A percentile compares a stretch with the other conserved stretches of the same genome.
Conservation (phyloP, 2,888 invertebrate species). For the Drosophila histrio region DNA sequence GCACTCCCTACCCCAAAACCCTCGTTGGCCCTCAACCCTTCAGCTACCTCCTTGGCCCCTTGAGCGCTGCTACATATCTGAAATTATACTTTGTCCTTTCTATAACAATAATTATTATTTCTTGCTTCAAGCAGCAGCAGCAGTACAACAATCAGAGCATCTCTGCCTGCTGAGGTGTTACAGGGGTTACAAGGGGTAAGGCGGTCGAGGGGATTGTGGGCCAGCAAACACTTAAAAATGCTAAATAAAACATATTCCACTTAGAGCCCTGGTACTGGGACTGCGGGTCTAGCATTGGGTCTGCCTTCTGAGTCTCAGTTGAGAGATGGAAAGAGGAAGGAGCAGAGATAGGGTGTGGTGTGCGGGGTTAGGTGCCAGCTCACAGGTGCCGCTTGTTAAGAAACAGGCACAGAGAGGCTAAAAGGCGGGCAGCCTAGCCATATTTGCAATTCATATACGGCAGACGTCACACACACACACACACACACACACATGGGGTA, state of each 20-base stretch:
- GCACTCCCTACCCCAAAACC: not conserved
- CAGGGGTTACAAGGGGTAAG: constrained; percentile 1
- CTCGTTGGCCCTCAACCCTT: not conserved
- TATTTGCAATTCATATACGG: constrained; percentile 79
- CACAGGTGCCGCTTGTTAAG: constrained; percentile 78
- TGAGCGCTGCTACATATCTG: constrained; percentile 68
- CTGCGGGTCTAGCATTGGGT: constrained; percentile 8
- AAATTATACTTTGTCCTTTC: constrained; percentile 79
- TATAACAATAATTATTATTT: constrained; percentile 79
- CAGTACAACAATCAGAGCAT: constrained; percentile 53
- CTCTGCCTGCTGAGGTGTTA: constrained; percentile 21
- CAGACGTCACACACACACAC: constrained; percentile 52
- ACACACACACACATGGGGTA: constrained; percentile 15
- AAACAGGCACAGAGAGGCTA: constrained; percentile 50
- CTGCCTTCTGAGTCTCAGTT: constrained; percentile 5
- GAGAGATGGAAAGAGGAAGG: not conserved
- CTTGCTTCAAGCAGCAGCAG: constrained; percentile 70
- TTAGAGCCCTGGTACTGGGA: constrained; percentile 49
- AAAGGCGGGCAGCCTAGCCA: constrained; percentile 44
- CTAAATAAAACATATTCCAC: constrained; percentile 79
- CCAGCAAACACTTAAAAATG: constrained; percentile 78
- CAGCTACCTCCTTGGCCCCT: constrained; percentile 21
- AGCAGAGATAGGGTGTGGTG: not conserved
- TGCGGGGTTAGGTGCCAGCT: constrained; percentile 63
- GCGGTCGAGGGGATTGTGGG: constrained; percentile 7